Evolutionary conservation across 2,113 vertebrate genomes (phyloP), one percentile per base, ranked within the genome.

Genomic region (Bagarius yarrelli): DNA sequence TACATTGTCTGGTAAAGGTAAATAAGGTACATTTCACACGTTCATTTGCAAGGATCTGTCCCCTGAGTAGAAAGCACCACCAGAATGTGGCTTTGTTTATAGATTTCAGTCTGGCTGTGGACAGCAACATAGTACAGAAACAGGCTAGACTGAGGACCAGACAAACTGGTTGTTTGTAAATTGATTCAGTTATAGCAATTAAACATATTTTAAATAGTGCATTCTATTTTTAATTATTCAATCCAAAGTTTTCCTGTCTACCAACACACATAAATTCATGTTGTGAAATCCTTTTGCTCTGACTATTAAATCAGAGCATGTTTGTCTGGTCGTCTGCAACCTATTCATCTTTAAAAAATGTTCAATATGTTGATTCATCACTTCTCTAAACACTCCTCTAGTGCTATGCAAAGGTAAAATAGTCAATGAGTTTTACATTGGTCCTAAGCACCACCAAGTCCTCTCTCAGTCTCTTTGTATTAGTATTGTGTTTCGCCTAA

Each of bases 401-500:
- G 12, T 21, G 30, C 19, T 55, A 19, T 73, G 27, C 52, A 36
- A 15, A 63, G n/a, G 15, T 9, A 23, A 59, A 52, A 63, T 19
- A 34, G 30, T 30, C 52, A 34, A 64, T 16, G 21, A 52, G 13
- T 9, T 23, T 66, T 66, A 66, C 27, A 34, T 66, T 64, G 36
- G 50, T 79, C 47, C 23, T 53, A 34, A 21, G 50, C 50, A 55
- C 15, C 61, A 40, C 8, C 50, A 36, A 18, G 36, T 36, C 23
- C 1, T 44, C 25, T 59, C n/a, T 60, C 13, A 27, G n/a, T 57
- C 5, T 13, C 32, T 69, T 53, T 67, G 34, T 14, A 2, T 47
- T 14, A 79, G 69, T 53, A 70, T 15, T 69, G 64, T 25, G 53
- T 69, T 79, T 79, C 50, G 56, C 40, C 34, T 53, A 12, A 55